Base-by-base conservation (phyloP, 1,140 invertebrate species). In the Papilio dardanus region DNA sequence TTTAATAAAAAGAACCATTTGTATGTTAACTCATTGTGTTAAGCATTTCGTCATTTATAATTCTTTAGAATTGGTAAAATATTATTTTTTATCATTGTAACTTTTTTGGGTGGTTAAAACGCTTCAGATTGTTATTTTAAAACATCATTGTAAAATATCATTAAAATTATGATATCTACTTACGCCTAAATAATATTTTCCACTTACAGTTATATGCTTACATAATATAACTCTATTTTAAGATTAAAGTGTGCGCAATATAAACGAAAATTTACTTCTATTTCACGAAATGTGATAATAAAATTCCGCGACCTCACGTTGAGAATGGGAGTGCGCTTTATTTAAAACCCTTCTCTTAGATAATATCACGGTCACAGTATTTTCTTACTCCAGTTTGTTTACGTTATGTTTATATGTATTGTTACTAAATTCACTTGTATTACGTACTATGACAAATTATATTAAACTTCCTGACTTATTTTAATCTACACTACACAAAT, bases 221-320 rank as follows among this genome's bases (percentile, higher is more conserved):
- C 24, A 14, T 16, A 28, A 58, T 16, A 28, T 8, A 5, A 24
- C 54, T 58, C 21, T 8, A 30, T 58, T 28, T 58, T 21, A 28
- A 5, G 54, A 12, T 58, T 2, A 14, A 14, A 58, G 21, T 58
- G 54, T 58, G 21, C 21, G 54, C 24, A 58, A 21, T 58, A 58
- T 14, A 58, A 58, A 24, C 54, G 54, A 28, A 58, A 58, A 58
- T 58, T 28, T 58, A 58, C 54, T 28, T 58, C 54, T 12, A 58
- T 58, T 58, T 58, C 54, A 58, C 54, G 54, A 58, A 58, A 58
- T 58, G 54, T 58, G 54, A 58, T 58, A 58, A 58, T 58, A 58
- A 58, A 58, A 58, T 58, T 58, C 54, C 54, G 54, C 54, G 54
- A 58, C 54, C 54, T 58, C 54, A 28, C 8, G 21, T 58, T 58